phyloP scores from a whole-genome alignment of 2,888 invertebrate genomes.

The Perizoma affinitatum region DNA sequence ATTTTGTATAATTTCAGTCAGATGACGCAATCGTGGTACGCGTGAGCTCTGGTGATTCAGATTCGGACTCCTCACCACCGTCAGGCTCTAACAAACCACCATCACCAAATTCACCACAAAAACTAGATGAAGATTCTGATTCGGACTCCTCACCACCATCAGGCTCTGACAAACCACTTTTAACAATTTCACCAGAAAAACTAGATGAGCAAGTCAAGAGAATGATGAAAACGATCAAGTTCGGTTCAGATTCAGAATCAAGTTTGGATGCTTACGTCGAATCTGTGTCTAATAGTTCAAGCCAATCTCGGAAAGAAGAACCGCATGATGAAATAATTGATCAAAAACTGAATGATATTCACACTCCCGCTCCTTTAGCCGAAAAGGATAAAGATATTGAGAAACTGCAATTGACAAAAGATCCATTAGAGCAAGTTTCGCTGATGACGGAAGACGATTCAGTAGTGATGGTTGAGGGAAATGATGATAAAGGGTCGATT shows the following conservation, averaged over 20 bases:
- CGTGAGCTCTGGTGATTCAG: slow-evolving; percentile 7
- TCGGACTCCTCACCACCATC: not conserved
- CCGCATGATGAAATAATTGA: slow-evolving; percentile 27
- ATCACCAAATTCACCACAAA: too few relatives aligned
- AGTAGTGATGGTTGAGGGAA: not conserved
- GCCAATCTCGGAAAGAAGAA: slow-evolving; percentile 1
- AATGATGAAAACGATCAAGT: slow-evolving; percentile 3
- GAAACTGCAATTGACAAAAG: not conserved
- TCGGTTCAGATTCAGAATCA: not conserved
- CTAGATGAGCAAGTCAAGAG: slow-evolving; percentile 2
- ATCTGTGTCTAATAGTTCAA: slow-evolving; percentile 1
- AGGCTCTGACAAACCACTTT: not conserved
- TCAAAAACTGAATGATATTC: slow-evolving; percentile 17
- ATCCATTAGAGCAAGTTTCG: slow-evolving; percentile 1
- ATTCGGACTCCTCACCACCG: not conserved
- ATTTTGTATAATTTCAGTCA: slow-evolving; percentile 5
- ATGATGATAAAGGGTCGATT: not conserved
- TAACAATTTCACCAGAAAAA: slow-evolving; percentile 3
- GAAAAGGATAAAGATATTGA: not conserved
- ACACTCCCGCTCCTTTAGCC: not conserved
- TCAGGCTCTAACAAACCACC: too few relatives aligned
- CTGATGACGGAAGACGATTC: slow-evolving; percentile 2
- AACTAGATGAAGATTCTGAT: too few relatives aligned
- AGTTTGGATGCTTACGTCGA: not conserved
- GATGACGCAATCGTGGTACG: slow-evolving; percentile 2